These are phyloP conservation scores for Cebus imitator DNA, from an alignment of 2,113 vertebrate species.

Conservation along the genomic window DNA sequence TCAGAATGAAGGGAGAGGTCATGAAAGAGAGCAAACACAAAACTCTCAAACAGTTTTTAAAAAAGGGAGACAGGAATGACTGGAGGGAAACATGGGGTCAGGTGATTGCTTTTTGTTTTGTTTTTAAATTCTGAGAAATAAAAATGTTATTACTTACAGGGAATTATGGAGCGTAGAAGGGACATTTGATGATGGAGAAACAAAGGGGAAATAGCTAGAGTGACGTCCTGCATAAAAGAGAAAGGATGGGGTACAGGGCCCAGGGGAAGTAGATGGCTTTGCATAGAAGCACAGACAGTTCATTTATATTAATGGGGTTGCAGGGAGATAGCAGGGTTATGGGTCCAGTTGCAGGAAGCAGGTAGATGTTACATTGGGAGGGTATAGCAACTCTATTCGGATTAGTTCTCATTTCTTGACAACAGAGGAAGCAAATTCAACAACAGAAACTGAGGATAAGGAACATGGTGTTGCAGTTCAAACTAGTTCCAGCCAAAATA, in stretches of 20 bases:
- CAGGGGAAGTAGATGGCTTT: background rate
- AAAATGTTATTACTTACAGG: background rate
- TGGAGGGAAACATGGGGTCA: background rate
- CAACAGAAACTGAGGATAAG: background rate
- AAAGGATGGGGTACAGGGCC: background rate
- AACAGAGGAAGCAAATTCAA: background rate
- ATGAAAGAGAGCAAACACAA: background rate
- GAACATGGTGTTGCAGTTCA: background rate
- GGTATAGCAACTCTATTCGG: background rate
- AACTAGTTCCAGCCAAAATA: background rate
- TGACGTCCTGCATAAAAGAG: background rate
- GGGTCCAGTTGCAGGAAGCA: background rate
- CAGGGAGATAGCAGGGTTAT: background rate
- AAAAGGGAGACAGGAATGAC: background rate
- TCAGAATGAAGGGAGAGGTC: background rate
- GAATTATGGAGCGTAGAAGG: background rate
- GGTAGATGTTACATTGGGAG: background rate
- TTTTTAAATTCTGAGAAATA: background rate
- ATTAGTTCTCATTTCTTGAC: background rate
- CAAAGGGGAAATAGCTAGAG: background rate
- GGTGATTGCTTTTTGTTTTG: background rate
- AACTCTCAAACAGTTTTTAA: background rate
- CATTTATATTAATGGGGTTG: background rate
- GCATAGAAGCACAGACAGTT: background rate
- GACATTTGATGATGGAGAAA: background rate